phyloP scores from a whole-genome alignment of 2,113 vertebrate genomes.

The Brachionichthys hirsutus region DNA sequence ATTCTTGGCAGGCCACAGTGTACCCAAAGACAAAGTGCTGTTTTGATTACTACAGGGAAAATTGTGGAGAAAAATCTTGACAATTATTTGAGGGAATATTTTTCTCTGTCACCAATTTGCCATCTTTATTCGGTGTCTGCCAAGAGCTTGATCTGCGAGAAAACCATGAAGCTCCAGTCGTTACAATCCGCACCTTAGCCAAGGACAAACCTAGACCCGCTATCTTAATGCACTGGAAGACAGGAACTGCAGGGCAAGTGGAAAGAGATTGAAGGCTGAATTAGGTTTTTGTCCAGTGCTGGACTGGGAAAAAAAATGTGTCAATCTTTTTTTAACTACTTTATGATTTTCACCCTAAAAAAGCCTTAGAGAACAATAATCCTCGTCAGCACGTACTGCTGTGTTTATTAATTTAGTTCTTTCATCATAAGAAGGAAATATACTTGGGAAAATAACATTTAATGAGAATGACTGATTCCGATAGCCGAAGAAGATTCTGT shows the following conservation, averaged over 20 bases:
- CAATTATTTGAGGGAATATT: slow-evolving; percentile 10
- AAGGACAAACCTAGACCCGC: slow-evolving; percentile 23
- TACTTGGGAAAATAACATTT: too few species aligned
- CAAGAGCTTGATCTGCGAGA: slow-evolving; percentile 14
- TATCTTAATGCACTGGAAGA: slow-evolving; percentile 7
- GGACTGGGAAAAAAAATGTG: not conserved
- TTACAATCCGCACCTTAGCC: slow-evolving; percentile 18
- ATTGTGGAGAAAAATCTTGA: slow-evolving; percentile 2
- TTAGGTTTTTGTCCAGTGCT: slow-evolving; percentile 10
- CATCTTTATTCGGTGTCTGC: slow-evolving; percentile 4
- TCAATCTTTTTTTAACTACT: too few species aligned
- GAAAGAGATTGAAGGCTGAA: slow-evolving; percentile 1
- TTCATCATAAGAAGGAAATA: too few species aligned
- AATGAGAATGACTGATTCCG: too few species aligned
- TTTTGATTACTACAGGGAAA: slow-evolving; percentile 14
- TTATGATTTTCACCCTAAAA: too few species aligned
- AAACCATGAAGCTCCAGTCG: slow-evolving; percentile 14
- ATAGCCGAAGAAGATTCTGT: too few species aligned
- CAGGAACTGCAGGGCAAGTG: slow-evolving; percentile 7
- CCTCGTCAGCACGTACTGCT: too few species aligned
- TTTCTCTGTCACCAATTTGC: slow-evolving; percentile 4
- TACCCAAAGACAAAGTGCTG: slow-evolving; percentile 12
- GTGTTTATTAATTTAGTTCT: too few species aligned
- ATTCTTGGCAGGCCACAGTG: slow-evolving; percentile 25
- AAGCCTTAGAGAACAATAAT: too few species aligned